Conservation (phyloP, 2,888 invertebrate genomes). For the Athalia rosae region DNA sequence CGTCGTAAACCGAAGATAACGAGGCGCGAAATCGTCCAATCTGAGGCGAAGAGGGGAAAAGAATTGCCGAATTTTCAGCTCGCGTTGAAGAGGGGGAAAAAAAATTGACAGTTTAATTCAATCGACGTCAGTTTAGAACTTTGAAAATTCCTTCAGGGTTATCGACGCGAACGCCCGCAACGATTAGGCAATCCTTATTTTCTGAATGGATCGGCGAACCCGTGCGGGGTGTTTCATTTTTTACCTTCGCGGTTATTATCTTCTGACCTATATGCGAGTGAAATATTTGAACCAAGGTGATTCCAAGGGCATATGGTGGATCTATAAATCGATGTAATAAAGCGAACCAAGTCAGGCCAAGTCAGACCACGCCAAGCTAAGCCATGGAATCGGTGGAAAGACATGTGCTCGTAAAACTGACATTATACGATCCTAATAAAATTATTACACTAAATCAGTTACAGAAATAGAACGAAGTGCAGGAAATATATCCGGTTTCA, state of each 20-base stretch:
- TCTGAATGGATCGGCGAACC: no score
- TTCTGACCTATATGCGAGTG: background rate
- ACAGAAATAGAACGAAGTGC: slow-evolving; percentile 27
- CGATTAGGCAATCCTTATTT: no score
- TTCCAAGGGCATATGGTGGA: slow-evolving; percentile 2
- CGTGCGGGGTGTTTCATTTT: background rate
- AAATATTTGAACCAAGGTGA: background rate
- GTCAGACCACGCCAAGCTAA: slow-evolving; percentile 8
- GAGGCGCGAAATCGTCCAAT: slow-evolving; percentile 17
- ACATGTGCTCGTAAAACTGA: slow-evolving; percentile 40
- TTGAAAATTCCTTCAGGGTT: no score
- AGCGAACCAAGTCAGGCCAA: slow-evolving; percentile 1
- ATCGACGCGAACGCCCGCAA: no score
- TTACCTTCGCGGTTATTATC: background rate
- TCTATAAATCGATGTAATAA: slow-evolving; percentile 19
- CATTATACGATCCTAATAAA: slow-evolving; percentile 33
- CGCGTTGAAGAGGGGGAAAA: slow-evolving; percentile 23
- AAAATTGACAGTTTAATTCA: background rate
- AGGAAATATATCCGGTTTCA: slow-evolving; percentile 17
- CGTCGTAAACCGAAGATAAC: slow-evolving; percentile 36
- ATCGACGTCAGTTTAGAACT: no score
- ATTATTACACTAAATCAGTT: slow-evolving; percentile 40
- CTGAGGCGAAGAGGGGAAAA: slow-evolving; percentile 12
- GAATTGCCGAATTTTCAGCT: background rate
- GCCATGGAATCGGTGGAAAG: slow-evolving; percentile 17